Conservation (phyloP, 2,888 invertebrate genomes). For the Oasisia sp. region DNA sequence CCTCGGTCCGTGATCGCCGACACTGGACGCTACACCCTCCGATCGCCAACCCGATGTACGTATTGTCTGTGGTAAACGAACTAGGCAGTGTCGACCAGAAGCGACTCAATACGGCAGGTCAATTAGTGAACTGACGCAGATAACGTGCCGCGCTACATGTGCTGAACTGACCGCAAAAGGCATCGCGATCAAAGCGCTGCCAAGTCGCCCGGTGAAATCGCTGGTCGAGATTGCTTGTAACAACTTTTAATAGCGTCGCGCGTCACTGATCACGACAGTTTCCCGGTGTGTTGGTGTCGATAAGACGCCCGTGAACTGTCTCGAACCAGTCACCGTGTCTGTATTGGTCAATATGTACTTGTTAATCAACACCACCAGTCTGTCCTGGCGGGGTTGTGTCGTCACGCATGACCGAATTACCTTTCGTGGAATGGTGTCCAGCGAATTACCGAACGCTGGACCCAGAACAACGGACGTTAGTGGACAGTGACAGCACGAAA, state of each 20-base stretch:
- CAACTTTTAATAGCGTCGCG: background rate
- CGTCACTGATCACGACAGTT: background rate
- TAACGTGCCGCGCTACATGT: background rate
- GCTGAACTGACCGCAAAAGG: background rate
- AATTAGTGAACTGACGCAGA: constrained; percentile 3
- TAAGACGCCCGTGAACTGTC: background rate
- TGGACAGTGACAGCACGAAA: background rate
- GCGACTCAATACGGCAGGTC: background rate
- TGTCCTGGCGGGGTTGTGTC: background rate
- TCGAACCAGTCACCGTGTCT: background rate
- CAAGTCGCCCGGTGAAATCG: background rate
- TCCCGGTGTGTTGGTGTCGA: background rate
- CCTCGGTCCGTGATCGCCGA: background rate
- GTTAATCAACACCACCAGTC: background rate
- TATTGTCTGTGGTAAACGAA: background rate
- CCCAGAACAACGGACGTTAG: background rate
- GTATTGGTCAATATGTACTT: background rate
- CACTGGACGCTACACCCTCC: background rate
- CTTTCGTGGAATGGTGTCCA: background rate
- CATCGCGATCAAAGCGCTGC: background rate
- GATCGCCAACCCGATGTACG: background rate
- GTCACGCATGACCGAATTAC: background rate
- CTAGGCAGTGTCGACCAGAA: background rate
- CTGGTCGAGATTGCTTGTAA: background rate
- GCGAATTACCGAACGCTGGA: background rate